Conservation (phyloP, 1,140 invertebrate species). For the Drosophila bocqueti region DNA sequence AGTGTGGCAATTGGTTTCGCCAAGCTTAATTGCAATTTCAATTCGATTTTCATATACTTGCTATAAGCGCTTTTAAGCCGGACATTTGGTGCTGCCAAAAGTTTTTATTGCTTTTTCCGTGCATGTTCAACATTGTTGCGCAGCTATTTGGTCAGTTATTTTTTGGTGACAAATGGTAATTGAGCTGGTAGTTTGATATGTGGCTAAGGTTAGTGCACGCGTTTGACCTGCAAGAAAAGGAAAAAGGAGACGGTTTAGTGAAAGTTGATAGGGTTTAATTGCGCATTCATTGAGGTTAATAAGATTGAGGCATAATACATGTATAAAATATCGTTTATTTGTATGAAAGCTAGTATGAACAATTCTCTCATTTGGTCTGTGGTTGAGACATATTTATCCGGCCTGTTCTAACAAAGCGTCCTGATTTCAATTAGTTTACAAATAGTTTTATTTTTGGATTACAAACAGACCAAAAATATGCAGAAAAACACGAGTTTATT, state of each 20-base stretch:
- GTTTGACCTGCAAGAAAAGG: constrained; percentile 22
- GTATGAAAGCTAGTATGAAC: neutral
- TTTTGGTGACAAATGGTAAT: constrained; percentile 29
- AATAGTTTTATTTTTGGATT: constrained; percentile 31
- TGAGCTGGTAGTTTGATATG: constrained; percentile 38
- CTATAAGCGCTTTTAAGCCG: constrained; percentile 26
- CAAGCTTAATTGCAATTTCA: constrained; percentile 10
- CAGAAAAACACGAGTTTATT: constrained; percentile 16
- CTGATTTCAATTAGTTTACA: constrained; percentile 33
- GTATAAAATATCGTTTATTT: neutral
- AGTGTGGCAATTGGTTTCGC: constrained; percentile 3
- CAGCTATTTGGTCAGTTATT: constrained; percentile 11
- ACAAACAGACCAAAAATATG: constrained; percentile 47
- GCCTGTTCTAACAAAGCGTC: constrained; percentile 11
- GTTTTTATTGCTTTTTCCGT: constrained; percentile 43
- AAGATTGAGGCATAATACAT: neutral
- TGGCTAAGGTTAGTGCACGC: constrained; percentile 3
- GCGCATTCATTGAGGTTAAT: neutral
- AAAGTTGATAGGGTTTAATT: neutral
- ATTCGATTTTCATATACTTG: constrained; percentile 54
- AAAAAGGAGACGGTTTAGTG: neutral
- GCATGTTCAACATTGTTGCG: constrained; percentile 54
- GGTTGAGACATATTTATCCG: constrained; percentile 22
- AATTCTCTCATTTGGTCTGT: neutral
- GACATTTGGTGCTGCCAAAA: constrained; percentile 45